Conservation (phyloP, 2,797 vertebrate genomes). For the Anableps anableps region DNA sequence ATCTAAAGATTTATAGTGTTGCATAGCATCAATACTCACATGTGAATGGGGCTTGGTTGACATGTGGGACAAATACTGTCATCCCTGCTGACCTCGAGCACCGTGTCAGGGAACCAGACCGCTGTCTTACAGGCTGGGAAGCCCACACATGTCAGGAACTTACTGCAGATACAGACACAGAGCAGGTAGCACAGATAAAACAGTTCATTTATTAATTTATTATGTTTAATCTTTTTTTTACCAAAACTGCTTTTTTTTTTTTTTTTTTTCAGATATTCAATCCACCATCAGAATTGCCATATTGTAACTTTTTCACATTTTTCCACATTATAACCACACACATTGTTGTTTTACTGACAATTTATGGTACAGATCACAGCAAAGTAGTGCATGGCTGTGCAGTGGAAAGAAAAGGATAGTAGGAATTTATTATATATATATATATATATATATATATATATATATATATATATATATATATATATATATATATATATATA, state of each 20-base stretch:
- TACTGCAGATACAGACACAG: constrained; percentile 76
- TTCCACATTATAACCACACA: background rate
- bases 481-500: no score
- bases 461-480: no score
- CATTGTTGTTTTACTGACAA: background rate
- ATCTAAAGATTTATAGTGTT: background rate
- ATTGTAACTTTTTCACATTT: background rate
- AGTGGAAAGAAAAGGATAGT: background rate
- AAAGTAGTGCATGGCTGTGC: background rate
- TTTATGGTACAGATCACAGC: background rate
- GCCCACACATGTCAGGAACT: constrained; percentile 88
- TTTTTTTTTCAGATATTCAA: background rate
- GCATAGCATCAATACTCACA: constrained; percentile 74
- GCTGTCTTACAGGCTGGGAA: constrained; percentile 90
- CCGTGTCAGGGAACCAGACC: constrained; percentile 91
- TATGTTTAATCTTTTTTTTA: background rate
- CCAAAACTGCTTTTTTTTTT: no score
- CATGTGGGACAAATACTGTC: constrained; percentile 87
- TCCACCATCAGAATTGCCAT: background rate
- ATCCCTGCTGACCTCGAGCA: constrained; percentile 90
- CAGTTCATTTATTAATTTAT: no score
- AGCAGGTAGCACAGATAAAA: background rate
- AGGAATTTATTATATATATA: no score
- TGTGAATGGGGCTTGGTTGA: constrained; percentile 87
- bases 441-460: no score